These are phyloP conservation scores for Coleophora flavipennella DNA, from an alignment of 2,888 invertebrate genomes.

Conservation along the genomic window DNA sequence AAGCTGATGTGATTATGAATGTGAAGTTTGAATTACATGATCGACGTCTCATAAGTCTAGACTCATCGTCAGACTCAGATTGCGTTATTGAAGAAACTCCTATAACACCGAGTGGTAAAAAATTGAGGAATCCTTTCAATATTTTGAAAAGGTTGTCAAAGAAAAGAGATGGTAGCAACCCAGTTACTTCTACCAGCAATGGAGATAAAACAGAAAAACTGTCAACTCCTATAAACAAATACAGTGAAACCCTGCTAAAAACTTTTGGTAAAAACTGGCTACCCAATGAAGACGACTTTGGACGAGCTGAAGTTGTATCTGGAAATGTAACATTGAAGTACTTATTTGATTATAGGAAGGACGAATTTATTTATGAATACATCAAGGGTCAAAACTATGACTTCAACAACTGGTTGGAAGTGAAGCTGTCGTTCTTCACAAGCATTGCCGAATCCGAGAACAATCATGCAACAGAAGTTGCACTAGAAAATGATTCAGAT, in stretches of 20 bases:
- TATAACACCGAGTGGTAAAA: conserved; percentile 26
- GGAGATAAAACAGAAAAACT: conserved; percentile 6
- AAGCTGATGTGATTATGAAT: conserved; percentile 45
- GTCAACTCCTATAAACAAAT: conserved; percentile 14
- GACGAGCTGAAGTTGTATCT: conserved; percentile 37
- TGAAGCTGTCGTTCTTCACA: conserved; percentile 42
- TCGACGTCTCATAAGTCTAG: conserved; percentile 36
- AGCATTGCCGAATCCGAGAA: conserved; percentile 33
- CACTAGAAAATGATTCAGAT: conserved; percentile 17
- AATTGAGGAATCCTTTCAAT: conserved; percentile 50
- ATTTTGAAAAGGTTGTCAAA: conserved; percentile 41
- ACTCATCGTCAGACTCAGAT: conserved; percentile 50
- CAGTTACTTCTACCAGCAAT: conserved; percentile 9
- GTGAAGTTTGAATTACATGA: conserved; percentile 37
- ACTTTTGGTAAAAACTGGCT: conserved; percentile 39
- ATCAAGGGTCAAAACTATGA: conserved; percentile 27
- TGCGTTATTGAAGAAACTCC: conserved; percentile 29
- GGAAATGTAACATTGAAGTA: conserved; percentile 19
- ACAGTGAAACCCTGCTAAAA: conserved; percentile 19
- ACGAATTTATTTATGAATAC: conserved; percentile 39
- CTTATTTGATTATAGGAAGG: conserved; percentile 27
- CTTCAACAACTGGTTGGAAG: conserved; percentile 44
- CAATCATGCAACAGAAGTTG: conserved; percentile 22
- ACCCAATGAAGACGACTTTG: conserved; percentile 44
- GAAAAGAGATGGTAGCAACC: conserved; percentile 15